A percentile compares a stretch with the other conserved stretches of the same genome.
Evolutionary conservation across 2,797 vertebrate species (phyloP).

Genomic region (Poecilia picta): DNA sequence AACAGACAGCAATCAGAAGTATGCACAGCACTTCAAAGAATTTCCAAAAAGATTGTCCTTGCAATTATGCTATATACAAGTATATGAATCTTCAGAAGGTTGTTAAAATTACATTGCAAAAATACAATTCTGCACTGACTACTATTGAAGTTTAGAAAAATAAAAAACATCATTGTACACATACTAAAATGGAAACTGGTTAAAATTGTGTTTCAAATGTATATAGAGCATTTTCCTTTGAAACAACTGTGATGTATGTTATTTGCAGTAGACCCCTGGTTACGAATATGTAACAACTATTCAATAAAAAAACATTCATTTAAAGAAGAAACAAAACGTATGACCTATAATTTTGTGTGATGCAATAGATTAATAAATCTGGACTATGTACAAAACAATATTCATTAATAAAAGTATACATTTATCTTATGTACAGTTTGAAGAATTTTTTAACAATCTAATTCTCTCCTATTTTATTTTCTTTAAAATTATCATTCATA

Average conservation of each 20-base stretch:
- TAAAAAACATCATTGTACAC: slow-evolving; percentile 57
- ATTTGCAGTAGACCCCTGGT: slow-evolving; percentile 63
- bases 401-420: slow-evolving; percentile 82
- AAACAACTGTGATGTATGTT: slow-evolving; percentile 58
- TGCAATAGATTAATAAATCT: slow-evolving; percentile 78
- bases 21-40: slow-evolving; percentile 57
- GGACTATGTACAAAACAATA: slow-evolving; percentile 84
- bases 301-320: slow-evolving; percentile 60
- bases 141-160: slow-evolving; percentile 68
- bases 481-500: slow-evolving; percentile 38
- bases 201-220: slow-evolving; percentile 56
- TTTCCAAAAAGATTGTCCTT: slow-evolving; percentile 73
- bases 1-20: slow-evolving; percentile 34
- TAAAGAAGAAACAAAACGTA: slow-evolving; percentile 59
- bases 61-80: slow-evolving; percentile 67
- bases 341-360: slow-evolving; percentile 55
- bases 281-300: slow-evolving; percentile 77
- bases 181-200: slow-evolving; percentile 45
- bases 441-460: slow-evolving; percentile 75
- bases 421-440: slow-evolving; percentile 86
- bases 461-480: slow-evolving; percentile 62
- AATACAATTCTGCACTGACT: slow-evolving; percentile 66
- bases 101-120: slow-evolving; percentile 60
- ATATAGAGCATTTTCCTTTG: slow-evolving; percentile 70
- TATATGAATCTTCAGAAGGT: slow-evolving; percentile 58